Conservation (phyloP, 2,888 invertebrate genomes). For the Catocala fraxini region DNA sequence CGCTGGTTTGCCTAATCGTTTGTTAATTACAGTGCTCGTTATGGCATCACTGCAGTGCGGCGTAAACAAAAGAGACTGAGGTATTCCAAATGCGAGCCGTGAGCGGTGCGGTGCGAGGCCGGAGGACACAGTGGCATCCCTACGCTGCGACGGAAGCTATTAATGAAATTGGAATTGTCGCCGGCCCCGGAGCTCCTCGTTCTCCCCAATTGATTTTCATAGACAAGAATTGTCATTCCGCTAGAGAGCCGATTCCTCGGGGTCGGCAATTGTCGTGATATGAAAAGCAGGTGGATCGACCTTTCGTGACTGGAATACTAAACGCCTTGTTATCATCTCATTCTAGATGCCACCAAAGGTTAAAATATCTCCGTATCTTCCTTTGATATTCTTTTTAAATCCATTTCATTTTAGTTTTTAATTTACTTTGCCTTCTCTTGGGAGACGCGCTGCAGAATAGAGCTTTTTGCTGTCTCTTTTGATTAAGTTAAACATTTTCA, state of each 20-base stretch:
- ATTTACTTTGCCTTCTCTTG: constrained; percentile 59
- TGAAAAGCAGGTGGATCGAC: constrained; percentile 86
- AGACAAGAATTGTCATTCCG: constrained; percentile 82
- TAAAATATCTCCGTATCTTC: constrained; percentile 73
- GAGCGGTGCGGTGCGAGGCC: constrained; percentile 28
- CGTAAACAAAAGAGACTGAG: constrained; percentile 40
- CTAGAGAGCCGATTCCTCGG: constrained; percentile 75
- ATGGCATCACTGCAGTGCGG: constrained; percentile 32
- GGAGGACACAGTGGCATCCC: constrained; percentile 59
- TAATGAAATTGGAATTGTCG: constrained; percentile 81
- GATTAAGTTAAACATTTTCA: constrained; percentile 9
- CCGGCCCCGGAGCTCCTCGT: constrained; percentile 69
- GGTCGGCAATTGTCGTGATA: constrained; percentile 85
- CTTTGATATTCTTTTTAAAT: constrained; percentile 69
- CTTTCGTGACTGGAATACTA: constrained; percentile 79
- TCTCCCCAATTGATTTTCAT: constrained; percentile 84
- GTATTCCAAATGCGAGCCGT: constrained; percentile 32
- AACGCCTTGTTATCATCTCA: constrained; percentile 81
- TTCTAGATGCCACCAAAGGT: constrained; percentile 73
- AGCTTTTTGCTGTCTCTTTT: constrained; percentile 33
- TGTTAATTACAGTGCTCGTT: constrained; percentile 51
- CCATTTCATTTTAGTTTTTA: constrained; percentile 66
- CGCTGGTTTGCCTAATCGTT: constrained; percentile 41
- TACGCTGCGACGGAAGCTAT: constrained; percentile 74
- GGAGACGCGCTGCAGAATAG: constrained; percentile 44